Percentiles rank a stretch among this genome's conserved stretches.
phyloP scores from a whole-genome alignment of 2,797 vertebrate genomes.

The Rhabdomys pumilio region DNA sequence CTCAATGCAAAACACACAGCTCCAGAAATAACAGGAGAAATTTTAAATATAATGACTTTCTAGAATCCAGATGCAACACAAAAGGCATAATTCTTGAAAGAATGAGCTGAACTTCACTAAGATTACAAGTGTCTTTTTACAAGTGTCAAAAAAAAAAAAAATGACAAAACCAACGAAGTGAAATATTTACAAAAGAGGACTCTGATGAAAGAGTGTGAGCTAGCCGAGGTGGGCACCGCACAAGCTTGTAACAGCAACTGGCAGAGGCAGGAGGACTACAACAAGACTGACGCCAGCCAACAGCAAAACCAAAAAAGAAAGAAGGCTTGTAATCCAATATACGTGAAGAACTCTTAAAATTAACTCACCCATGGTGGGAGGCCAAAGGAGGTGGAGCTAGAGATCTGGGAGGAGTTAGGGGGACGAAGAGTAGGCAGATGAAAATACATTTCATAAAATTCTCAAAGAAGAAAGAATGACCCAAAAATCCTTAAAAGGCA shows the following conservation, averaged over 20 bases:
- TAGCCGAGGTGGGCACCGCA: neutral
- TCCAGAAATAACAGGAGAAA: neutral
- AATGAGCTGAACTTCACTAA: neutral
- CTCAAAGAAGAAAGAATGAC: neutral
- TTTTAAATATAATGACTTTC: neutral
- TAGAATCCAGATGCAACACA: neutral
- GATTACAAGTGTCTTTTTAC: neutral
- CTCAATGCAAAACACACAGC: neutral
- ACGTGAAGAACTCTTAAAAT: neutral
- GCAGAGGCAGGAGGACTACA: no score
- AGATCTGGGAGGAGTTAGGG: neutral
- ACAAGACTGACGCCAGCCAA: neutral
- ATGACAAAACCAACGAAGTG: neutral
- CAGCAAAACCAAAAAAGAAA: neutral
- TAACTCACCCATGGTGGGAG: neutral
- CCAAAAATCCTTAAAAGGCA: neutral
- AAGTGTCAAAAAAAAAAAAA: neutral
- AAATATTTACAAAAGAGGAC: neutral
- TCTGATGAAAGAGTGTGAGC: neutral
- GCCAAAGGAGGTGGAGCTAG: neutral
- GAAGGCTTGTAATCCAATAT: neutral
- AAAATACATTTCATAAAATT: neutral
- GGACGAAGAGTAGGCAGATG: neutral
- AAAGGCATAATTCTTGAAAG: neutral
- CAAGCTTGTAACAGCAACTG: neutral